These are phyloP conservation scores for Erpobdella octoculata DNA, from an alignment of 2,888 invertebrate species.

Conservation along the genomic window DNA sequence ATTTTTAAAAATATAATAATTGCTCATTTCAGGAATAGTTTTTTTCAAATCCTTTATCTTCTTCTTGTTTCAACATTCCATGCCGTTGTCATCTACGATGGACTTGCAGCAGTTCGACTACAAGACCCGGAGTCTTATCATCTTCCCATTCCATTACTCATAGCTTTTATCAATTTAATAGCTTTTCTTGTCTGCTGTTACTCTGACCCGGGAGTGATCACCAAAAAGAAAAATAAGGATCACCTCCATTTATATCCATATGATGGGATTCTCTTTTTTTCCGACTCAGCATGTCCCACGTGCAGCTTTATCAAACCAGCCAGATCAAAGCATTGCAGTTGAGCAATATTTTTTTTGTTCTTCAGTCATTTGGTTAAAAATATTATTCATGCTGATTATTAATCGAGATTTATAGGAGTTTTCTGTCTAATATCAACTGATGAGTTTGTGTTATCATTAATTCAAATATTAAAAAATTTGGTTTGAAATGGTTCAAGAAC, in stretches of 20 bases:
- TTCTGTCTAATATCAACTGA: neutral
- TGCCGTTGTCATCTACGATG: conserved; percentile 39
- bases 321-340: conserved; percentile 50
- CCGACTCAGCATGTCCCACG: conserved; percentile 41
- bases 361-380: neutral
- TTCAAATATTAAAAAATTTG: too few species aligned
- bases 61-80: conserved; percentile 42
- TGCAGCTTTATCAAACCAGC: conserved; percentile 45
- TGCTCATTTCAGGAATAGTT: conserved; percentile 43
- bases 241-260: conserved; percentile 40
- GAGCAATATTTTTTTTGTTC: conserved; percentile 36
- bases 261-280: conserved; percentile 43
- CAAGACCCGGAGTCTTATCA: conserved; percentile 44
- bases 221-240: conserved; percentile 37
- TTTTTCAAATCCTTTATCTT: conserved; percentile 45
- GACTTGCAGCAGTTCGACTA: conserved; percentile 36
- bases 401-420: neutral
- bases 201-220: conserved; percentile 45
- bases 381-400: neutral
- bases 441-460: neutral
- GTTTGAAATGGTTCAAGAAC: too few species aligned
- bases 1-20: neutral
- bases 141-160: conserved; percentile 41
- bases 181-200: conserved; percentile 43
- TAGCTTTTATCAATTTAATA: conserved; percentile 41